Percentiles rank a stretch among this genome's conserved stretches.
These are phyloP conservation scores for Machaerirhynchus nigripectus DNA, from an alignment of 2,113 vertebrate species.

Conservation along the genomic window DNA sequence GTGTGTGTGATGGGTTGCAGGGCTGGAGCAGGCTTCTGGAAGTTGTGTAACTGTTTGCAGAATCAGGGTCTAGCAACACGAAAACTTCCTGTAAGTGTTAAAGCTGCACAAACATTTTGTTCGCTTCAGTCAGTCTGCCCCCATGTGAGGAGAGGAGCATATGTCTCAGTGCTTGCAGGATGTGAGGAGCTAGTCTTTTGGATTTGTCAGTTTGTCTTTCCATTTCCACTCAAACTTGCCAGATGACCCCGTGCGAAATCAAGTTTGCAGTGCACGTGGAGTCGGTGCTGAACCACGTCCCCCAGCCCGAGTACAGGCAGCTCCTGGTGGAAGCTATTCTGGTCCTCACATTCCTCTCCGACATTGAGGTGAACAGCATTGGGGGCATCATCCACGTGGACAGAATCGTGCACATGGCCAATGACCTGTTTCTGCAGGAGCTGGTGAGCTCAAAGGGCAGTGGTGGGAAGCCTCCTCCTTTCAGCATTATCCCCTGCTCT, in stretches of 20 bases:
- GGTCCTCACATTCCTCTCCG: conserved; percentile 88
- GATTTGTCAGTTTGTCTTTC: background rate
- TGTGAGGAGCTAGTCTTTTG: background rate
- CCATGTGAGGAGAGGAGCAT: background rate
- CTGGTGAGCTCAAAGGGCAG: conserved; percentile 77
- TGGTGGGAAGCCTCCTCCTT: background rate
- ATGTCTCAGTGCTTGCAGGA: background rate
- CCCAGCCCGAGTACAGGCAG: conserved; percentile 95
- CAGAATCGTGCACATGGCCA: conserved; percentile 88
- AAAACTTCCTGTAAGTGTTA: background rate
- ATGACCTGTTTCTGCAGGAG: conserved; percentile 90
- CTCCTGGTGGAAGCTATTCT: conserved; percentile 93
- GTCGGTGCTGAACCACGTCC: conserved; percentile 93
- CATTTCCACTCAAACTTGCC: background rate
- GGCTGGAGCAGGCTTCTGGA: background rate
- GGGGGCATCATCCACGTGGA: conserved; percentile 88
- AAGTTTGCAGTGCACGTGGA: conserved; percentile 98
- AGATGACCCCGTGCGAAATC: conserved; percentile 97
- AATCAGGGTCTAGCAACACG: background rate
- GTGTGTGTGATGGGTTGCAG: background rate
- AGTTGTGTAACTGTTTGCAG: background rate
- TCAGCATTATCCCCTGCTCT: background rate
- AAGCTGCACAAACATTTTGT: background rate
- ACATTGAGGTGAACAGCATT: conserved; percentile 87
- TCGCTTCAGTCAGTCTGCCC: background rate